These are phyloP conservation scores for Troides oblongomaculatus DNA, from an alignment of 2,888 invertebrate species.

Conservation along the genomic window DNA sequence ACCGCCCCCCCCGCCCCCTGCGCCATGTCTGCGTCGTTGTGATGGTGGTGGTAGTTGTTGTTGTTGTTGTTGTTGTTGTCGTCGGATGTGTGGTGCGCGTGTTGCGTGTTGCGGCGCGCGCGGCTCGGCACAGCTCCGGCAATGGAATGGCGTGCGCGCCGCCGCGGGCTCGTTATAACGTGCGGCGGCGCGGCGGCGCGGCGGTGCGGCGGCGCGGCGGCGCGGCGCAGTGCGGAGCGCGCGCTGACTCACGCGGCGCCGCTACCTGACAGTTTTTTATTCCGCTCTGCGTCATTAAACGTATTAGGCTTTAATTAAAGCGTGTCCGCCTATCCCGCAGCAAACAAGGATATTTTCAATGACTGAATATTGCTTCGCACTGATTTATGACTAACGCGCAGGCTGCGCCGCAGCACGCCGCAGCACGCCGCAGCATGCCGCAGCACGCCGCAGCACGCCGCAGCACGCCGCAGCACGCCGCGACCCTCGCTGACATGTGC, in stretches of 20 bases:
- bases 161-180: conserved; percentile 40
- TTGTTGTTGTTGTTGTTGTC: neutral
- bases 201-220: conserved; percentile 30
- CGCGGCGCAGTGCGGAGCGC: conserved; percentile 27
- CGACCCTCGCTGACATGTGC: no score
- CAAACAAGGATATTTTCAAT: no score
- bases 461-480: no score
- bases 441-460: no score
- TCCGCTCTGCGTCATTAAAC: conserved; percentile 18
- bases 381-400: no score
- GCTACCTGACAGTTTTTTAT: conserved; percentile 18
- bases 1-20: conserved; percentile 36
- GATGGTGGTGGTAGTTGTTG: conserved; percentile 9
- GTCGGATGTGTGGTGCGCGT: conserved; percentile 15
- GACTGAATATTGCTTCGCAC: no score
- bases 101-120: conserved; percentile 29
- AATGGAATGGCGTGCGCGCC: conserved; percentile 57
- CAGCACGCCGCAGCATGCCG: no score
- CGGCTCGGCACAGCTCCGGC: conserved; percentile 36
- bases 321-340: no score
- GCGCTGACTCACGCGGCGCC: conserved; percentile 35
- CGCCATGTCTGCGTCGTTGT: conserved; percentile 36
- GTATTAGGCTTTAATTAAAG: conserved; percentile 19
- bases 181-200: conserved; percentile 35
- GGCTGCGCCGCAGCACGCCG: no score